These are phyloP conservation scores for Zosterops lateralis DNA, from an alignment of 2,113 vertebrate species.

Conservation along the genomic window DNA sequence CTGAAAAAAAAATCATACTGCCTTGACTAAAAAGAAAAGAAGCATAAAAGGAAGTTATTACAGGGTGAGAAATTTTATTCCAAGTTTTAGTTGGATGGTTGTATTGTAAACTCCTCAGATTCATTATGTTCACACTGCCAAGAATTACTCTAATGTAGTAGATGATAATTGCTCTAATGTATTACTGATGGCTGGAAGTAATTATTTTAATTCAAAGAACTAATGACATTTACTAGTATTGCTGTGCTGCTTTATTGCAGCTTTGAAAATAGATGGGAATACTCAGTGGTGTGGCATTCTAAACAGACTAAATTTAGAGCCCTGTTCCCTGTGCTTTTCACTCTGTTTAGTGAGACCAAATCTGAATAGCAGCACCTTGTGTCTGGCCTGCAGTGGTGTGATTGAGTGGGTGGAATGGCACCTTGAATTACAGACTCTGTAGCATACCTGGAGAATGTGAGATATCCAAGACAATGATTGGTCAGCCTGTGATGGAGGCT, in stretches of 20 bases:
- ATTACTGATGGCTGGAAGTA: constrained; percentile 32
- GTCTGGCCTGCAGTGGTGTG: not conserved
- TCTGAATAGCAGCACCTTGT: not conserved
- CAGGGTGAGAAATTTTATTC: not conserved
- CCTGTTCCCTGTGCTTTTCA: not conserved
- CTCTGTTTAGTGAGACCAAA: not conserved
- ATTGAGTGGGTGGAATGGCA: not conserved
- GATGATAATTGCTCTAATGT: constrained; percentile 29
- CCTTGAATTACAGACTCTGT: not conserved
- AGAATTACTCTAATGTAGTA: constrained; percentile 36
- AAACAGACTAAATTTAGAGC: constrained; percentile 38
- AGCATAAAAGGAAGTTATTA: not conserved
- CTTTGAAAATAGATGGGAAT: constrained; percentile 39
- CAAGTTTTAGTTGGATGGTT: not conserved
- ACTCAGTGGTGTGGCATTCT: not conserved
- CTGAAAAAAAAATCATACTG: not conserved
- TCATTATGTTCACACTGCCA: constrained; percentile 23
- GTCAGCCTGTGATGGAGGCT: not conserved
- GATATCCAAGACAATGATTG: not conserved
- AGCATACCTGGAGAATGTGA: not conserved
- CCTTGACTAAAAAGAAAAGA: not conserved
- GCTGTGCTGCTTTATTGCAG: constrained; percentile 10
- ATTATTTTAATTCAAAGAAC: constrained; percentile 58
- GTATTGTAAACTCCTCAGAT: constrained; percentile 6
- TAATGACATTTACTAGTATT: constrained; percentile 61